A percentile compares a stretch with the other conserved stretches of the same genome.
Evolutionary conservation across 1,140 invertebrate genomes (phyloP).

Genomic region (Drosophila lini): DNA sequence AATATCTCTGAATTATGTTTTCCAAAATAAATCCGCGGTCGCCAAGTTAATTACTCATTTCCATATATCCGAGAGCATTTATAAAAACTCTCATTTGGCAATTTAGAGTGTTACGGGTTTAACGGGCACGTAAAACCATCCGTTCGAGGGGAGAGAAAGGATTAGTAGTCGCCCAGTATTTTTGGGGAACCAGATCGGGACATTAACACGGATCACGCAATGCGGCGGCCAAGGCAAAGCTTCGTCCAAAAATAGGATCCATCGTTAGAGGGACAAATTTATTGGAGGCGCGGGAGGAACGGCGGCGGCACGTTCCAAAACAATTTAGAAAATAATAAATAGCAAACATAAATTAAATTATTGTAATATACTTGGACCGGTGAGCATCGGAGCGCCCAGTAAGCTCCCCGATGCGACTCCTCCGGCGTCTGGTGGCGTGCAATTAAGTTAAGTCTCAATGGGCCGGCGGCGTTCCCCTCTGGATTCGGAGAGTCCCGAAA

Average conservation of each 20-base stretch:
- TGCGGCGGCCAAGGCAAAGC: constrained; percentile 43
- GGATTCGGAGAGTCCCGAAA: constrained; percentile 20
- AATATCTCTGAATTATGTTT: constrained; percentile 6
- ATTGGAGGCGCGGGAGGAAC: constrained; percentile 40
- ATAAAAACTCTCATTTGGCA: constrained; percentile 19
- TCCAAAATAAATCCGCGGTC: constrained; percentile 16
- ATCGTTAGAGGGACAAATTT: constrained; percentile 70
- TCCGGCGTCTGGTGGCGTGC: constrained; percentile 38
- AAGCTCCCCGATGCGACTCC: constrained; percentile 58
- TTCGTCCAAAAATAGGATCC: constrained; percentile 46
- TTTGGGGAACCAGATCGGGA: constrained; percentile 26
- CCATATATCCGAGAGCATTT: constrained; percentile 16
- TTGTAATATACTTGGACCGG: constrained; percentile 71
- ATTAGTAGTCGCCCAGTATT: constrained; percentile 52
- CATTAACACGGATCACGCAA: constrained; percentile 64
- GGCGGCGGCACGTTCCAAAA: constrained; percentile 77
- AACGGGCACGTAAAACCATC: constrained; percentile 25
- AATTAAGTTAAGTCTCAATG: constrained; percentile 71
- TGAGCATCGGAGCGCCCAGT: background rate
- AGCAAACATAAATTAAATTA: constrained; percentile 84
- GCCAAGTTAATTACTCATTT: constrained; percentile 37
- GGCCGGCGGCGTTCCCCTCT: constrained; percentile 5
- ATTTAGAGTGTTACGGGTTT: constrained; percentile 22
- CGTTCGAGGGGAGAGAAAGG: constrained; percentile 41
- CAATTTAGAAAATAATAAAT: constrained; percentile 84